These are phyloP conservation scores for Cephus nigrinus DNA, from an alignment of 2,888 invertebrate genomes.

Conservation along the genomic window DNA sequence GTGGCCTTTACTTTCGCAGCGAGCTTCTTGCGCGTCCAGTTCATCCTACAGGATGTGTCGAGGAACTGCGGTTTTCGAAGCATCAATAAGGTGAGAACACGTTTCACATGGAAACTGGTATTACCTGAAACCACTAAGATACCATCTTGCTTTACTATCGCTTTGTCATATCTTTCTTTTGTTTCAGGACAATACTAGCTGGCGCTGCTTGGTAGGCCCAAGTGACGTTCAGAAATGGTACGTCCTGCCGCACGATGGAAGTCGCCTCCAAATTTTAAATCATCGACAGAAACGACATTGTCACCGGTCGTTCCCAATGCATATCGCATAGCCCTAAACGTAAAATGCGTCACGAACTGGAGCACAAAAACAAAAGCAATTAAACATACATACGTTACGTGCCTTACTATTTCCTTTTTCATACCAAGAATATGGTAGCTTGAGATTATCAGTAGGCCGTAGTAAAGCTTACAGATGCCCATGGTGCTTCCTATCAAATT, in stretches of 20 bases:
- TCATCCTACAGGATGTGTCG: conserved; percentile 18
- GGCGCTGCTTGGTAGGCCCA: conserved; percentile 59
- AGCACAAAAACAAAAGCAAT: not conserved
- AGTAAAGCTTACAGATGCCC: not conserved
- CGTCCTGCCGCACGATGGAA: conserved; percentile 43
- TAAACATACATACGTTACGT: not conserved
- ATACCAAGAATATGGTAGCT: not conserved
- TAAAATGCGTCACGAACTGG: not conserved
- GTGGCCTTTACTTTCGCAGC: conserved; percentile 39
- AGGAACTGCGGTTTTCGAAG: conserved; percentile 29
- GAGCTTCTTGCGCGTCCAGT: conserved; percentile 28
- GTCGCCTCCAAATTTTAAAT: conserved; percentile 26
- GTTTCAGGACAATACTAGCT: conserved; percentile 53
- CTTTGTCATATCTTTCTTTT: conserved; percentile 5
- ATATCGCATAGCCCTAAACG: not conserved
- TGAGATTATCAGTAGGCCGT: not conserved
- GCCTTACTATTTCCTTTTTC: not conserved
- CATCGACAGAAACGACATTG: not conserved
- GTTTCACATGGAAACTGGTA: not conserved
- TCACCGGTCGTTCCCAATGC: not conserved
- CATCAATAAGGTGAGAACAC: conserved; percentile 36
- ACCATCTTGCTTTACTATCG: not conserved
- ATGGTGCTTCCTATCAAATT: not conserved
- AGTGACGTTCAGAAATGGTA: conserved; percentile 59
- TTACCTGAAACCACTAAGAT: not conserved